Base-by-base conservation (phyloP, 2,113 vertebrate genomes). In the Cavia aperea region DNA sequence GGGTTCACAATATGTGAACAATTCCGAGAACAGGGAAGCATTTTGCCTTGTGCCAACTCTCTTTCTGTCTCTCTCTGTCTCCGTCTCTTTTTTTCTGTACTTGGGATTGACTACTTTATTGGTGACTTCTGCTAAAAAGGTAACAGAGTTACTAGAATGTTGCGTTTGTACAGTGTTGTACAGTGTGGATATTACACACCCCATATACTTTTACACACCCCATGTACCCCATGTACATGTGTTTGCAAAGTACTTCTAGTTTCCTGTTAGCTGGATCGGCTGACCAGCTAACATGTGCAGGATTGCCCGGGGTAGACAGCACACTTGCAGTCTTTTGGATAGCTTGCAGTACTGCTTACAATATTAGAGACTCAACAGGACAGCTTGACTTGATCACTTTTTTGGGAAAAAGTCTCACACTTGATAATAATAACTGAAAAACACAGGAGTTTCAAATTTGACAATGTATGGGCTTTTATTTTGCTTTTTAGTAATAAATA, bases 171-270 rank as follows among this genome's bases (percentile, higher is more conserved):
- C 87, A 89, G 33, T 93, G 14, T 84, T 91, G 29, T 23, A 14
- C 87, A 89, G 33, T 93, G 14, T 62, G 24, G 10, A 60, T 81
- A 36, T 82, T 10, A 72, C 9, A 81, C 21, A 36, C 4, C 36
- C 33, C 21, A 46, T 60, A 4, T 78, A 49, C 51, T 54, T 54
- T 82, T 10, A 72, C 9, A 81, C 21, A 36, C 4, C 36, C 29
- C 21, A 39, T 60, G 4, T 78, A 56, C 51, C 51, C 51, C 51
- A 54, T 54, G 51, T 54, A 12, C 51, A 12, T 88, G 51, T 49
- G 82, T 78, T 68, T 77, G 7, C 46, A 93, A 94, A 86, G 88
- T 15, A 86, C 66, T 63, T 92, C 93, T 43, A 54, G 15, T 29
- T 79, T 81, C 88, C 86, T 21, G 83, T 93, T 79, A 79, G 46